Evolutionary conservation across 2,797 vertebrate species (phyloP).

Genomic region (Danio jaintianensis): DNA sequence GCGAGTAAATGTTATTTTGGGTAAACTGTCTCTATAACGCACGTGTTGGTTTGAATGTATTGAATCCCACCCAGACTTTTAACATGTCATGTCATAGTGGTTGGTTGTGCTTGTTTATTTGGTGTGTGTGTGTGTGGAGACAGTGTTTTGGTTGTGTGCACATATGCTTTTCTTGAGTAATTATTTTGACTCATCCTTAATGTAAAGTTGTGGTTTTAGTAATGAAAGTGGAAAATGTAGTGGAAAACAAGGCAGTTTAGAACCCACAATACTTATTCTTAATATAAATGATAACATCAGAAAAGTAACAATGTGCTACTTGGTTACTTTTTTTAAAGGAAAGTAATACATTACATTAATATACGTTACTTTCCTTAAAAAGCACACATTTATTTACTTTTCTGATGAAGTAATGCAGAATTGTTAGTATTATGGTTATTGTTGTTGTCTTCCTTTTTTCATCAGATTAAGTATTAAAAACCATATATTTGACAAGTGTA

Average conservation of each 20-base stretch:
- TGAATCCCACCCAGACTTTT: neutral
- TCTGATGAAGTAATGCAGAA: no score
- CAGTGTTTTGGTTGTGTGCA: slow-evolving; percentile 4
- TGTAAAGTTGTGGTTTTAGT: neutral
- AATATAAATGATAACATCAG: no score
- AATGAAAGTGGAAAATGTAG: neutral
- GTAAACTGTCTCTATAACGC: neutral
- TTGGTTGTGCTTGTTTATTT: slow-evolving; percentile 20
- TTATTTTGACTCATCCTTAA: neutral
- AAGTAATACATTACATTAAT: no score
- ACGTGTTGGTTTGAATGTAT: neutral
- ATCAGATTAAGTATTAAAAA: no score
- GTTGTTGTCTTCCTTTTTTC: no score
- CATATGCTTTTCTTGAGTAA: neutral
- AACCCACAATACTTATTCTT: no score
- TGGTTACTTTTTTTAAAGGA: no score
- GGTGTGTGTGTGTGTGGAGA: neutral
- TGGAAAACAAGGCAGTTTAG: neutral
- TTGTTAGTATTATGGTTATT: no score
- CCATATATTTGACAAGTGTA: no score
- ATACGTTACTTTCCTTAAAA: no score
- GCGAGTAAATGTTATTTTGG: neutral
- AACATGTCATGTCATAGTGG: neutral
- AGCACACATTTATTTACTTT: no score
- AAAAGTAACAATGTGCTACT: no score